phyloP scores from a whole-genome alignment of 2,797 vertebrate species.

The Prunella strophiata region DNA sequence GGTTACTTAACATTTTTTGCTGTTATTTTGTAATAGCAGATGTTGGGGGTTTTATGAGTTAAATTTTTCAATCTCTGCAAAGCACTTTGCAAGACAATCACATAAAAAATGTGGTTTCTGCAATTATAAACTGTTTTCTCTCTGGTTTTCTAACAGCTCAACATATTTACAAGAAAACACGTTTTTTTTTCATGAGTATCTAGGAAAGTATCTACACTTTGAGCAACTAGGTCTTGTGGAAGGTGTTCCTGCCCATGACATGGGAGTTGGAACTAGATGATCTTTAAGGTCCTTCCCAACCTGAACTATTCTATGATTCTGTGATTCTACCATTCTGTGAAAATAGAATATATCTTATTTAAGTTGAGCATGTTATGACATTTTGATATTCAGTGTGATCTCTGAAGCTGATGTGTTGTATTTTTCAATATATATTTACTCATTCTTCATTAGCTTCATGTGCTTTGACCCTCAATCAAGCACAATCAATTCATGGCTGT shows the following conservation, averaged over 20 bases:
- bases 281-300: not conserved
- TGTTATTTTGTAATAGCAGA: not conserved
- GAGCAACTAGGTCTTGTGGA: not conserved
- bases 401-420: not conserved
- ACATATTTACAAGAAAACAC: not conserved
- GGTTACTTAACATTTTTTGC: not conserved
- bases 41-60: not conserved
- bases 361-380: not conserved
- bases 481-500: not conserved
- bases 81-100: not conserved
- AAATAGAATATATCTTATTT: not conserved
- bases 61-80: not conserved
- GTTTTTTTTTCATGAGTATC: not conserved
- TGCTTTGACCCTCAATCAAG: not conserved
- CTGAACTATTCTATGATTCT: not conserved
- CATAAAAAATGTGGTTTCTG: not conserved
- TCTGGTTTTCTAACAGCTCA: not conserved
- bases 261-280: not conserved
- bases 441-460: not conserved
- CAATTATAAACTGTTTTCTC: not conserved
- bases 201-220: not conserved
- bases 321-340: not conserved
- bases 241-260: not conserved
- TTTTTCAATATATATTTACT: not conserved
- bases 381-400: not conserved